Evolutionary conservation across 2,888 invertebrate species (phyloP), one percentile per base, ranked within the genome.

Genomic region (Coenonympha glycerion): DNA sequence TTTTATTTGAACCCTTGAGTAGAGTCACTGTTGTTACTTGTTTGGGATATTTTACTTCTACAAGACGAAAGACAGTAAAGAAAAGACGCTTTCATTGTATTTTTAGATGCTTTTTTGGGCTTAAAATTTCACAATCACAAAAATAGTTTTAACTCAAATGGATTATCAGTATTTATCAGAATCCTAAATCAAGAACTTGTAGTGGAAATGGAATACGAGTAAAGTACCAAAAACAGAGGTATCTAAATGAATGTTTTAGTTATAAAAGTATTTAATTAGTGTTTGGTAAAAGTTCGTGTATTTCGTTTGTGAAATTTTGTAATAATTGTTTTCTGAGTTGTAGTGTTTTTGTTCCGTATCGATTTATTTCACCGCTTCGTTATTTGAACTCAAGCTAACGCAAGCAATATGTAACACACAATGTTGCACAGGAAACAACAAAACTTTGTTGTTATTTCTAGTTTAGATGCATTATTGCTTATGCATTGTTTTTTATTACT

Each of bases 61-160:
- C 76, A 76, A 86, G 86, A 86, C 85, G 84, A 80, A 73, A 76
- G 81, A 74, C 76, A 66, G 59, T 61, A 49, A 60, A 61, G 65
- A 71, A 49, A 60, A 61, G 65, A 71, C 69, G 82, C 81, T 83
- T 81, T 68, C 65, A 66, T 59, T 63, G 55, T 69, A 67, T 73
- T 79, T 73, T n/a, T 79, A 78, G 79, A 76, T 76, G 66, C 69
- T 71, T 69, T 49, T 69, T 69, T 78, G 76, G 79, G 77, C 73
- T 79, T 74, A 58, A 65, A 69, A 66, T 53, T 55, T 47, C 48
- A 51, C 22, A 46, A 24, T 57, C 52, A 52, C 59, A 60, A 47
- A 13, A 31, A 28, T 30, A 33, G 48, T 15, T 9, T 49, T 52
- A 30, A 39, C n/a, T 51, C 16, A 26, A 9, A 48, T 51, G 21